These are phyloP conservation scores for Scyliorhinus canicula DNA, from an alignment of 2,797 vertebrate species.

Conservation along the genomic window DNA sequence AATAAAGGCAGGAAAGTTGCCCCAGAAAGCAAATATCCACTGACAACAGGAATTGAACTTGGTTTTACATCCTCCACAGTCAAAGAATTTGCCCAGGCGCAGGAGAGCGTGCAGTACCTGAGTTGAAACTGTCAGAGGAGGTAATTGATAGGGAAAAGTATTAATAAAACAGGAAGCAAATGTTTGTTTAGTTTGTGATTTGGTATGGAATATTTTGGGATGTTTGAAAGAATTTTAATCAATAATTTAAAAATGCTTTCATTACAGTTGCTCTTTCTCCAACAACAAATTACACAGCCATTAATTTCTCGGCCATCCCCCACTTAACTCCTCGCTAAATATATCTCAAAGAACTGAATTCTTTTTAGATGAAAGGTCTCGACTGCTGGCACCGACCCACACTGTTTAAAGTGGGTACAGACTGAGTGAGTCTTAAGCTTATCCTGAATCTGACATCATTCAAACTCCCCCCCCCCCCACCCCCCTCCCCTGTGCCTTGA, in stretches of 20 bases:
- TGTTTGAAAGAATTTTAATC: neutral
- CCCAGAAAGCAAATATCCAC: neutral
- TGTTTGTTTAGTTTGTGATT: constrained; percentile 9
- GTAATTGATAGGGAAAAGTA: neutral
- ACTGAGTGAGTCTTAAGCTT: neutral
- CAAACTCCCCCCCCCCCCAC: neutral
- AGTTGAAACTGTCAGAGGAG: neutral
- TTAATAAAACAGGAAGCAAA: neutral
- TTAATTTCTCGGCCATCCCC: neutral
- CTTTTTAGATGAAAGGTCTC: constrained; percentile 29
- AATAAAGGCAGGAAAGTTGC: neutral
- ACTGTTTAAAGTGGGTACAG: constrained; percentile 20
- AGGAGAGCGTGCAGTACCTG: neutral
- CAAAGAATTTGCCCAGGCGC: neutral
- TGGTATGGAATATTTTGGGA: neutral
- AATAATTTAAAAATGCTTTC: neutral
- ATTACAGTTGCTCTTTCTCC: constrained; percentile 18
- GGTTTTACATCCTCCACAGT: too few species aligned
- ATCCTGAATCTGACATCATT: constrained; percentile 2
- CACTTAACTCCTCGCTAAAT: neutral
- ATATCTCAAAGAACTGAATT: constrained; percentile 25
- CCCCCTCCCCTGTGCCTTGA: neutral
- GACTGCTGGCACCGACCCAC: neutral
- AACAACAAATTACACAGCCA: neutral
- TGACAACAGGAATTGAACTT: neutral